These are phyloP conservation scores for Apogon talboti DNA, from an alignment of 2,797 vertebrate species.

Conservation along the genomic window DNA sequence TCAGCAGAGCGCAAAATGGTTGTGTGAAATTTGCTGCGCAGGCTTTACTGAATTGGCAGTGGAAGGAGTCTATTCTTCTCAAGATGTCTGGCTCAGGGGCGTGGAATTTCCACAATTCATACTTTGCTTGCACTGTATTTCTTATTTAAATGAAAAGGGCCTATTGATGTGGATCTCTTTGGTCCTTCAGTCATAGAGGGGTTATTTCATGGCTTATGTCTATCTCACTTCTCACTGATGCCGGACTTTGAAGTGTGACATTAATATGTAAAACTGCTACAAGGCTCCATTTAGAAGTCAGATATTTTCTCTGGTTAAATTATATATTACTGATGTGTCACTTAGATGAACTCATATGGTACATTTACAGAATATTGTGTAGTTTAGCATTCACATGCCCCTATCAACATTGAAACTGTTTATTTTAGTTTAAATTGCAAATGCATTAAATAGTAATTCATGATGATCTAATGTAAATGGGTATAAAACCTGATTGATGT, in stretches of 20 bases:
- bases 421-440: too few species aligned
- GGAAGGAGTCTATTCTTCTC: slow-evolving; percentile 74
- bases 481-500: too few species aligned
- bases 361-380: background rate
- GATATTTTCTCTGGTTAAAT: slow-evolving; percentile 34
- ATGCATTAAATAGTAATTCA: too few species aligned
- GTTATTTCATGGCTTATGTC: slow-evolving; percentile 64
- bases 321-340: slow-evolving; percentile 25
- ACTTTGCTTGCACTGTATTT: slow-evolving; percentile 62
- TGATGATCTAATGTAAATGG: too few species aligned
- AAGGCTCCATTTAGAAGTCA: slow-evolving; percentile 24
- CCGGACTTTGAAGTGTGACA: slow-evolving; percentile 68
- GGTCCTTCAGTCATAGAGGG: slow-evolving; percentile 54
- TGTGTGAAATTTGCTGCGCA: slow-evolving; percentile 79
- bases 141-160: slow-evolving; percentile 69
- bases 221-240: slow-evolving; percentile 55
- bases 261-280: slow-evolving; percentile 60
- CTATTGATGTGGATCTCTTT: slow-evolving; percentile 73
- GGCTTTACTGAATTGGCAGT: slow-evolving; percentile 72
- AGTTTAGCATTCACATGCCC: background rate
- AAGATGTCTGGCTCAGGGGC: slow-evolving; percentile 72
- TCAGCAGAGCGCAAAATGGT: slow-evolving; percentile 75
- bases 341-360: slow-evolving; percentile 9
- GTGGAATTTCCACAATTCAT: slow-evolving; percentile 56
- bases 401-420: too few species aligned